Evolutionary conservation across 2,113 vertebrate species (phyloP).

Genomic region (Motacilla tschutschensis): DNA sequence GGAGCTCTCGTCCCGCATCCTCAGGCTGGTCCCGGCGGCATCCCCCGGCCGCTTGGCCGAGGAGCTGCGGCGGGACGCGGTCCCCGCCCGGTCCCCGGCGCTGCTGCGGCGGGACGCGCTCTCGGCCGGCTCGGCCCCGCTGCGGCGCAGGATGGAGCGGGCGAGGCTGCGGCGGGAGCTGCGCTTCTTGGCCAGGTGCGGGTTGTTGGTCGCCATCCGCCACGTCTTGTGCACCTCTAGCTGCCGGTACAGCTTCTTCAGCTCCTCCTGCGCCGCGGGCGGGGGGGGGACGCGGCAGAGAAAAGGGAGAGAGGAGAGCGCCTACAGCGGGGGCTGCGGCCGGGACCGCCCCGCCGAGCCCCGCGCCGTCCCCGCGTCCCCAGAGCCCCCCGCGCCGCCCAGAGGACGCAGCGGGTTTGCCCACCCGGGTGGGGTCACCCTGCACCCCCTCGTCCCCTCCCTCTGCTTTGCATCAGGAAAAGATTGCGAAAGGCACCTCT

Average conservation of each 20-base stretch:
- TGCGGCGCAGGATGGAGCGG: constrained; percentile 75
- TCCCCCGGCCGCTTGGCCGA: constrained; percentile 57
- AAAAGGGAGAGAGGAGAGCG: neutral
- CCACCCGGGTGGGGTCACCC: neutral
- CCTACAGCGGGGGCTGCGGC: neutral
- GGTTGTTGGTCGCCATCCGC: constrained; percentile 88
- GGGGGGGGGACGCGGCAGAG: neutral
- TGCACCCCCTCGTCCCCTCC: neutral
- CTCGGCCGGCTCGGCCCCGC: constrained; percentile 77
- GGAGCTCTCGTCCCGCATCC: constrained; percentile 62
- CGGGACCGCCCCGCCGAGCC: rapidly evolving
- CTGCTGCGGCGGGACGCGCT: neutral
- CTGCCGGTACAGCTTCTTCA: constrained; percentile 93
- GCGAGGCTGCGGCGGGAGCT: constrained; percentile 78
- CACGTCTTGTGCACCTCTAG: constrained; percentile 89
- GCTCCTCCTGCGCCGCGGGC: constrained; percentile 80
- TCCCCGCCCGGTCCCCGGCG: neutral
- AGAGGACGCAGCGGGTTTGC: rapidly evolving
- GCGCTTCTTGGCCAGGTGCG: constrained; percentile 87
- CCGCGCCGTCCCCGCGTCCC: rapidly evolving
- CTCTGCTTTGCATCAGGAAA: constrained; percentile 25
- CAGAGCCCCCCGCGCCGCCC: neutral
- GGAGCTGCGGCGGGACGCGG: constrained; percentile 26
- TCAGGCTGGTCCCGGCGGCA: constrained; percentile 23
- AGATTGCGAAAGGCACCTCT: constrained; percentile 61